Conservation (phyloP, 2,113 vertebrate species). For the Ceyx melanurus region DNA sequence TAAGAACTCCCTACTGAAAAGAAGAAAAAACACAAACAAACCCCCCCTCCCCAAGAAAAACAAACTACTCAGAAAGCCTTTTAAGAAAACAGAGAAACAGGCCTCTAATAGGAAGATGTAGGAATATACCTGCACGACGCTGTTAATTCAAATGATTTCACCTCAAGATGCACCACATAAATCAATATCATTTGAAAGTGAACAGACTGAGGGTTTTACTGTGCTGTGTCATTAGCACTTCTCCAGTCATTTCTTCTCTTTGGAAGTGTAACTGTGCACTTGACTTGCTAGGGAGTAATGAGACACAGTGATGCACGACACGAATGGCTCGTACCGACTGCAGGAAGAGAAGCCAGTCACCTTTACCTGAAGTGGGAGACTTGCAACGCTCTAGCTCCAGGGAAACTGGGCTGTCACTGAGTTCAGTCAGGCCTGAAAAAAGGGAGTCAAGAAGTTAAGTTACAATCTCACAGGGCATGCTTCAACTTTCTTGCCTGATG, state of each 20-base stretch:
- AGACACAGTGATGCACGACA: conserved; percentile 57
- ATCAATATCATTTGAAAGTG: not conserved
- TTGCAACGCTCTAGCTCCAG: conserved; percentile 95
- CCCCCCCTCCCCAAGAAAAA: not conserved
- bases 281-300: conserved; percentile 38
- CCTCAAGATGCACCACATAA: not conserved
- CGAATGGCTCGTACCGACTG: conserved; percentile 53
- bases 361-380: conserved; percentile 97
- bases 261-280: not conserved
- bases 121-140: not conserved
- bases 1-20: not conserved
- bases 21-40: not conserved
- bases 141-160: not conserved
- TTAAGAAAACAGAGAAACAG: not conserved
- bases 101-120: not conserved
- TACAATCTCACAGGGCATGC: conserved; percentile 60
- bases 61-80: not conserved
- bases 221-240: not conserved
- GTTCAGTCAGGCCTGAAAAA: conserved; percentile 91
- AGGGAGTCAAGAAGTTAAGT: conserved; percentile 56
- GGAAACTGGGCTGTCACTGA: conserved; percentile 92
- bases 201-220: not conserved
- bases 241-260: not conserved
- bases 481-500: conserved; percentile 39
- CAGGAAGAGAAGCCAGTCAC: conserved; percentile 51